Base-by-base conservation (phyloP, 2,888 invertebrate species). In the Drosophila aldrichi region DNA sequence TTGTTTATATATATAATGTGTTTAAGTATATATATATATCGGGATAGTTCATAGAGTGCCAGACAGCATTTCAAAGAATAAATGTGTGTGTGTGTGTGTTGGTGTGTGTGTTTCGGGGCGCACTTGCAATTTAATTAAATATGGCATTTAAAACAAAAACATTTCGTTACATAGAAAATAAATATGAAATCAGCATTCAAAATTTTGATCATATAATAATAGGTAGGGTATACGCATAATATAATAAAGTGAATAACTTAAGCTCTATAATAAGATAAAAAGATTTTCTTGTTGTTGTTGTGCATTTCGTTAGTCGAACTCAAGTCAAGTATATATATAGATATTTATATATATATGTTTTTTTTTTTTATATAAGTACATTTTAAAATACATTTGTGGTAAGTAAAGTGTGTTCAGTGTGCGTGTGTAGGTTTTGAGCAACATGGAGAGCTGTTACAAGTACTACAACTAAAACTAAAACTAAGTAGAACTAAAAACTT, bases 301-400 rank as follows among this genome's bases (percentile, higher is more conserved):
- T 72, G 77, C 77, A 70, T 65, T 66, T 75, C 68, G 72, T 78
- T 75, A 78, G 75, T 78, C 78, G 79, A 86, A 84, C 79, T 79
- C 67, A 80, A 79, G 80, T 78, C 78, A 71, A 75, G 81, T 74
- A 70, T 58, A 62, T 59, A 51, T 67, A 64, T 64, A 41, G 5
- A 18, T 29, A 18, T 18, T 41, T 25, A 25, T 38, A 38, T 36
- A 34, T 36, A 36, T 22, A 16, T 20, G 1, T 16, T 36, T 22
- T 38, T 54, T 25, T 38, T n/a, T 34, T 18, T 38, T 54, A 54
- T 67, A 72, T 74, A 79, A 80, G 78, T 79, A 79, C 78, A 79
- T 72, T 69, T 72, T 73, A 76, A 72, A 73, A 74, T 78, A 79
- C 82, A 80, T 87, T 84, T 77, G 80, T 82, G 83, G 85, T 83